Percentiles rank a stretch among this genome's conserved stretches.
phyloP scores from a whole-genome alignment of 1,140 invertebrate species.

The Daktulosphaira vitifoliae region DNA sequence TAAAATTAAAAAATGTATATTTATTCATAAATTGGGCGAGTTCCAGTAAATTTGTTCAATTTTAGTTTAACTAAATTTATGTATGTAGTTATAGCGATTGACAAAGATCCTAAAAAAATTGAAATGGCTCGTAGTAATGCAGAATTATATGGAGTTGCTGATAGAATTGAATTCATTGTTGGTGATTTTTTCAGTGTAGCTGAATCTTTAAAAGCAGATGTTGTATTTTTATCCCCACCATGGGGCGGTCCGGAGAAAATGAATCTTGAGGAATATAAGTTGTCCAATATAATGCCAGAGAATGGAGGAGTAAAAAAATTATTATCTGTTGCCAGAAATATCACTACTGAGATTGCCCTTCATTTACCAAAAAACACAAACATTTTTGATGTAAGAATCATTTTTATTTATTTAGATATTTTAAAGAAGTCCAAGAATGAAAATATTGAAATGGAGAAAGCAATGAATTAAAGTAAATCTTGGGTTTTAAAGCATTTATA shows the following conservation, averaged over 20 bases:
- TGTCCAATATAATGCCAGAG: slow-evolving; percentile 14
- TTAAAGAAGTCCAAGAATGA: no score
- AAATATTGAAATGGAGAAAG: no score
- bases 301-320: slow-evolving; percentile 49
- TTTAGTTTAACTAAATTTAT: no score
- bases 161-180: slow-evolving; percentile 86
- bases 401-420: no score
- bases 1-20: slow-evolving; percentile 42
- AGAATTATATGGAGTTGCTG: slow-evolving; percentile 75
- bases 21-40: no score
- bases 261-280: slow-evolving; percentile 14
- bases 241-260: slow-evolving; percentile 87
- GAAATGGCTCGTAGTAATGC: slow-evolving; percentile 83
- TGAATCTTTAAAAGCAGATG: slow-evolving; percentile 54
- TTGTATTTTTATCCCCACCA: slow-evolving; percentile 89
- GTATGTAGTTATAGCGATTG: slow-evolving; percentile 90
- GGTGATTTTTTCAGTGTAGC: slow-evolving; percentile 79
- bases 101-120: slow-evolving; percentile 85
- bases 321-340: slow-evolving; percentile 52
- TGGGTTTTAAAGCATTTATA: no score
- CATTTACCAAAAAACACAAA: slow-evolving; percentile 86
- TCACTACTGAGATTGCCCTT: slow-evolving; percentile 71
- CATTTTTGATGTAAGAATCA: slow-evolving; percentile 66
- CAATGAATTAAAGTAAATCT: no score
- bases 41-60: no score